Base-by-base conservation (phyloP, 1,140 invertebrate genomes). In the Pomacea maculata region DNA sequence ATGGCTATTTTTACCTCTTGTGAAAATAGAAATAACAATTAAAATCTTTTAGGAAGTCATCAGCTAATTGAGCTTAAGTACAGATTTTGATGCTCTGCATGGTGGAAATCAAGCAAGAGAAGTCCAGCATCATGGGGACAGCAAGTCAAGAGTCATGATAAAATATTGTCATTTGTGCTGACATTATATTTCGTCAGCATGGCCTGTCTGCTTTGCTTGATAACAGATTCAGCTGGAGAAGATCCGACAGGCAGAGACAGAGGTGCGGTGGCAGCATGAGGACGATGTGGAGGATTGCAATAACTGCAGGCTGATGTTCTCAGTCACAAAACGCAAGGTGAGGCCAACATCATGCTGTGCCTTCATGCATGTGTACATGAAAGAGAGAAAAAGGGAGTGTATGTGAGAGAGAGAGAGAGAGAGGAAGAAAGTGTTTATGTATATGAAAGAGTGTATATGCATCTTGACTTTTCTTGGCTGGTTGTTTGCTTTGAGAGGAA, bases 251-350 rank as follows among this genome's bases (percentile, higher is more conserved):
- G 95, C 96, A 29, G 97, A 98, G 89, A 96, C 94, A 70, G 96
- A 98, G 93, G 94, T 99, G 55, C 94, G 97, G 89, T 99, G 97
- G 97, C 97, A 99, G 92, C 96, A 98, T 89, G 97, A 98, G 86
- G 98, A 99, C 83, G 98, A 99, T 92, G 94, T 98, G 12, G 94
- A 94, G 83, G 95, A 97, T 84, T 99, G 98, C 92, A 95, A 95
- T 83, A 93, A 93, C 81, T 99, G 98, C 92, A 95, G 94, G 88
- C 92, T 93, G 81, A 86, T 84, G 45, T 92, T 93, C 92, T 88
- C 83, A 80, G 91, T 94, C 90, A 93, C 94, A 83, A 93, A 94
- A 87, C 94, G 95, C 86, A 96, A 96, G 93, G 94, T 95, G 91
- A 82, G 80, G 57, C 57, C 3, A 61, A 11, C 3, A 45, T 45